Percentiles rank a stretch among this genome's conserved stretches.
Conservation (phyloP, 2,888 invertebrate genomes). For the Cantharis rufa region DNA sequence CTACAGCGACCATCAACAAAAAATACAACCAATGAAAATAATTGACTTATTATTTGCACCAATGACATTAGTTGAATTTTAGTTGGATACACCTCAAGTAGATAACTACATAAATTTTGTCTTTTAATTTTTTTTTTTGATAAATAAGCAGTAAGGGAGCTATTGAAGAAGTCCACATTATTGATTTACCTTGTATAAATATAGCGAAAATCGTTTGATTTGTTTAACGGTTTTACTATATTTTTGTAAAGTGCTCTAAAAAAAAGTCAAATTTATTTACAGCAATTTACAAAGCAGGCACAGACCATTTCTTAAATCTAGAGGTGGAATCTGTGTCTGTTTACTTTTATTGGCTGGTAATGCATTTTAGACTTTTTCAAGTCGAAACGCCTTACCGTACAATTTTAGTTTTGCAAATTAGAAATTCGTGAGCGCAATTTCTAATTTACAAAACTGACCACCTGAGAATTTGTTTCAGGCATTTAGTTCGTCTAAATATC, state of each 20-base stretch:
- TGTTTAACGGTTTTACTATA: background rate
- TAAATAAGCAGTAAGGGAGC: background rate
- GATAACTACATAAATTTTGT: too few relatives aligned
- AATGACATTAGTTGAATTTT: too few relatives aligned
- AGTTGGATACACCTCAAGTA: too few relatives aligned
- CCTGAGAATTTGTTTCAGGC: conserved; percentile 70
- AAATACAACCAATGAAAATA: too few relatives aligned
- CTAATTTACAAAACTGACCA: conserved; percentile 48
- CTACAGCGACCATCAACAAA: too few relatives aligned
- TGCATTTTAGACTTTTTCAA: background rate
- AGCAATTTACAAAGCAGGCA: conserved; percentile 53
- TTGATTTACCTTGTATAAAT: background rate
- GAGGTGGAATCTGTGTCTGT: conserved; percentile 64
- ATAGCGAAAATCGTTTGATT: background rate
- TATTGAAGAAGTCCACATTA: background rate
- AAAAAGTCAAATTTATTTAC: background rate
- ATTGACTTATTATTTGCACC: too few relatives aligned
- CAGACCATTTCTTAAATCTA: conserved; percentile 59
- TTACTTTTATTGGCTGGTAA: background rate
- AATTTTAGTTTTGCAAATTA: conserved; percentile 29
- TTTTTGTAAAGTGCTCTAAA: background rate
- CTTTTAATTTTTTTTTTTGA: too few relatives aligned
- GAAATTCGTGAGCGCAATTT: conserved; percentile 29
- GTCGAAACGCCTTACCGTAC: conserved; percentile 25
- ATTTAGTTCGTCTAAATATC: conserved; percentile 51